These are phyloP conservation scores for Macaria liturata DNA, from an alignment of 2,888 invertebrate species.

Conservation along the genomic window DNA sequence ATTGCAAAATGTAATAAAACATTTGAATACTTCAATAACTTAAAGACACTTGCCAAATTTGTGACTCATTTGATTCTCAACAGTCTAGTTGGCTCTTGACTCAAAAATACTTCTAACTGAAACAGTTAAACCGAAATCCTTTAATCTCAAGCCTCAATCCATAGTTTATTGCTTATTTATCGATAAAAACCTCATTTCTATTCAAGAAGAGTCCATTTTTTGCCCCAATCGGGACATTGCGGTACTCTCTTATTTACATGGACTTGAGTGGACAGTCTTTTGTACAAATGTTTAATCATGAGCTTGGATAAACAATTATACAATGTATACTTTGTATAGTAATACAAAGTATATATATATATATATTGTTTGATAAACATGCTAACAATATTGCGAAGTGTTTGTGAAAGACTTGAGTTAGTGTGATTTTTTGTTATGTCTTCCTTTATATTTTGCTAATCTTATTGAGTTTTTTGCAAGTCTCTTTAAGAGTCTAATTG, in stretches of 20 bases:
- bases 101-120: slow-evolving; percentile 1
- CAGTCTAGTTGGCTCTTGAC: neutral
- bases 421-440: slow-evolving; percentile 14
- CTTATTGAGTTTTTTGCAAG: slow-evolving; percentile 11
- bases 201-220: slow-evolving; percentile 25
- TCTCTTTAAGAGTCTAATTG: slow-evolving; percentile 6
- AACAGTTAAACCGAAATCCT: slow-evolving; percentile 4
- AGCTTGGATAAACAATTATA: slow-evolving; percentile 12
- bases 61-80: too few species aligned
- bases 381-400: slow-evolving; percentile 51
- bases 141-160: slow-evolving; percentile 11
- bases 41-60: too few species aligned
- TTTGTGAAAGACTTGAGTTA: slow-evolving; percentile 42
- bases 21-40: too few species aligned
- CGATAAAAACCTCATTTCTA: slow-evolving; percentile 9
- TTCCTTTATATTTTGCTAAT: slow-evolving; percentile 13
- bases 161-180: slow-evolving; percentile 17
- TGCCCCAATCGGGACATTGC: slow-evolving; percentile 36
- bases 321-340: slow-evolving; percentile 22
- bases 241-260: slow-evolving; percentile 36
- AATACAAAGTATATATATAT: neutral
- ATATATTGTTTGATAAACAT: slow-evolving; percentile 57
- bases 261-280: slow-evolving; percentile 33
- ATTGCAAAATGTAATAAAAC: too few species aligned
- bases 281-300: slow-evolving; percentile 18